A percentile compares a stretch with the other conserved stretches of the same genome.
Evolutionary conservation across 2,797 vertebrate species (phyloP).

Genomic region (Tarsius wallacei): DNA sequence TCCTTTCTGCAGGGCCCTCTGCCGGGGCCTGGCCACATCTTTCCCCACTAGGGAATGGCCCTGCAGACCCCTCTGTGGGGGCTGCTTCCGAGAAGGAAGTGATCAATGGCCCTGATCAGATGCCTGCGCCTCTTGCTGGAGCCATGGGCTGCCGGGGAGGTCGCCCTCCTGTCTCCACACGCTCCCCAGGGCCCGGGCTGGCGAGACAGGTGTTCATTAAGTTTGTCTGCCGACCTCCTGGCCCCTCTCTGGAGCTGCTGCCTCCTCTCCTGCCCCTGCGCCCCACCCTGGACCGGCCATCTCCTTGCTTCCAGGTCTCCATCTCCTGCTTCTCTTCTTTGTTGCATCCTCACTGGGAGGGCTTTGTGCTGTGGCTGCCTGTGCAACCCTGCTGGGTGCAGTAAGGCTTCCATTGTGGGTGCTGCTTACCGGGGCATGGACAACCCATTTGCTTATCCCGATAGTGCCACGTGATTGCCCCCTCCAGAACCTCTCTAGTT

Average conservation of each 20-base stretch:
- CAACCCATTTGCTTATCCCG: not conserved
- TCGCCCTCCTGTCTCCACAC: slow-evolving; percentile 52
- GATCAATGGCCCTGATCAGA: slow-evolving; percentile 11
- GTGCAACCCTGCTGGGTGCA: not conserved
- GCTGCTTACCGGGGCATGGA: rapidly evolving
- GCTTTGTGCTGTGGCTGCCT: not conserved
- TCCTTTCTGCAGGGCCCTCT: not conserved
- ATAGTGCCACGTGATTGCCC: not conserved
- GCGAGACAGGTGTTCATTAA: slow-evolving; percentile 79
- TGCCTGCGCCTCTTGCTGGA: not conserved
- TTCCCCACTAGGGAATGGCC: not conserved
- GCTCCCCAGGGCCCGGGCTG: slow-evolving; percentile 61
- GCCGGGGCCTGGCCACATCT: not conserved
- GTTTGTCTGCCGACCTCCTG: slow-evolving; percentile 71
- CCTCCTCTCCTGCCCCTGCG: too few relatives aligned
- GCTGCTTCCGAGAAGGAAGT: slow-evolving; percentile 61
- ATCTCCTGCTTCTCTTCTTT: not conserved
- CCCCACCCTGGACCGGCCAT: rapidly evolving
- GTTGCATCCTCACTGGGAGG: rapidly evolving
- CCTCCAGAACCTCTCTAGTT: not conserved
- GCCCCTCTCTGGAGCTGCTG: not conserved
- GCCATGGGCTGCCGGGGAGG: slow-evolving; percentile 3
- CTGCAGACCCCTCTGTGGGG: not conserved
- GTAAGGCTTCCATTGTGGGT: not conserved
- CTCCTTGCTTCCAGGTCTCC: not conserved